These are phyloP conservation scores for Virgularia gustaviana DNA, from an alignment of 92 coral and sea anemone species.

Conservation along the genomic window DNA sequence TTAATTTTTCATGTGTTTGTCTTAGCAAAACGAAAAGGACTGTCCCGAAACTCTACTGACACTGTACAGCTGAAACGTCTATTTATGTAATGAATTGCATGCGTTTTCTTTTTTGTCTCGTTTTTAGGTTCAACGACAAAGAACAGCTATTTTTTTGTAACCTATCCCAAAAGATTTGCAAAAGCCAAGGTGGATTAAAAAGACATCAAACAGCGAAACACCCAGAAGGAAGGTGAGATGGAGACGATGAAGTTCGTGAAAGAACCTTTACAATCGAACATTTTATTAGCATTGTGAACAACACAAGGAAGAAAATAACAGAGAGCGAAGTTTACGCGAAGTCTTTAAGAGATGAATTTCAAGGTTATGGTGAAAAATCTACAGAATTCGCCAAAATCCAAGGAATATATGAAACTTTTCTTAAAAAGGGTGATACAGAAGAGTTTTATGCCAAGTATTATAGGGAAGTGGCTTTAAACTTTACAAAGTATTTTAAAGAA, in stretches of 20 bases:
- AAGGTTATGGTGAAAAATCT: conserved; percentile 9
- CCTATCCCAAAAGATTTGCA: conserved; percentile 48
- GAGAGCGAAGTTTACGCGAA: neutral
- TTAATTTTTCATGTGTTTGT: no score
- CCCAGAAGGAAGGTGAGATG: conserved; percentile 10
- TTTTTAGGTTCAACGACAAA: conserved; percentile 42
- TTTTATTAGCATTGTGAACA: conserved; percentile 25
- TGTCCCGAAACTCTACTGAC: no score
- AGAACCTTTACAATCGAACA: conserved; percentile 14
- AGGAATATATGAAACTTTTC: conserved; percentile 33
- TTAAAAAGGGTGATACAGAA: conserved; percentile 53
- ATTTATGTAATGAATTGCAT: no score
- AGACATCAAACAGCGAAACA: conserved; percentile 54
- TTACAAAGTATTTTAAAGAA: conserved; percentile 44
- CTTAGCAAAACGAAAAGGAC: no score
- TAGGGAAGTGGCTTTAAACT: conserved; percentile 39
- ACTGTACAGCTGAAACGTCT: no score
- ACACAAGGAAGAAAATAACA: conserved; percentile 29
- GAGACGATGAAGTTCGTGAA: conserved; percentile 21
- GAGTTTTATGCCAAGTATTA: conserved; percentile 60
- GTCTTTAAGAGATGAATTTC: conserved; percentile 4
- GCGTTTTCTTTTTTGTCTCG: conserved; percentile 18
- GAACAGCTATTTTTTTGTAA: conserved; percentile 38
- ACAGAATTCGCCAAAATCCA: conserved; percentile 36
- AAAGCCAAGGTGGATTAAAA: conserved; percentile 47